Base-by-base conservation (phyloP, 1,140 invertebrate genomes). In the Campoletis sonorensis region DNA sequence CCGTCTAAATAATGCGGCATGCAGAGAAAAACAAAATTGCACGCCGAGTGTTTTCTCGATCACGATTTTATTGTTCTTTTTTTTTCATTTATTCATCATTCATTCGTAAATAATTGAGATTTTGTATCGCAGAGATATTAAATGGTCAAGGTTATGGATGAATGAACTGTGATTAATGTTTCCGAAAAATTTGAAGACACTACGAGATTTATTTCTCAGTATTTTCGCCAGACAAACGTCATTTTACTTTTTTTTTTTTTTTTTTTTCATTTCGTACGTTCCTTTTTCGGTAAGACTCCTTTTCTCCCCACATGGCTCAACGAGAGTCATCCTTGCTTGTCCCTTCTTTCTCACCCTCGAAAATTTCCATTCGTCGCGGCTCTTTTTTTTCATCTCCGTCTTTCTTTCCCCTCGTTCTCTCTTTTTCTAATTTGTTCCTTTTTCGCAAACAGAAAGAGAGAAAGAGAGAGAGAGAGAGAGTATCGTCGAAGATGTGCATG, bases 311-410 rank as follows among this genome's bases (percentile, higher is more conserved):
- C 18, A 18, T 51, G 51, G 51, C 61, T 64, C 61, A 64, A 23
- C 18, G 51, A 54, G 51, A 54, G 61, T 64, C 61, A 70, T 70
- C 67, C 67, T 61, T 23, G 58, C 30, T 30, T 26, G 64, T 30
- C 64, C 64, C 64, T 67, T 13, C 26, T 33, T 70, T n/a, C 67
- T 70, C 67, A 33, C 30, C 67, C 67, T 70, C 30, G 16, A 30
- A 70, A 33, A 70, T 70, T 70, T 70, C 30, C 27, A 33, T 70
- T 70, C 67, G 67, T 70, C 67, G 67, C 67, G 67, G 27, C 0
- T 70, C 67, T 33, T 30, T 21, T 18, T 4, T 16, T 70, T n/a
- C 10, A 1, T 70, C 27, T 27, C 11, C 26, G 26, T 30, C 15
- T 30, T 30, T 67, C 2, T 30, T 2, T 70, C 67, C 40, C 16